Evolutionary conservation across 35 echinoderm and acorn worm genomes (phyloP), one percentile per base, ranked within the genome.

Genomic region (Apostichopus japonicus): DNA sequence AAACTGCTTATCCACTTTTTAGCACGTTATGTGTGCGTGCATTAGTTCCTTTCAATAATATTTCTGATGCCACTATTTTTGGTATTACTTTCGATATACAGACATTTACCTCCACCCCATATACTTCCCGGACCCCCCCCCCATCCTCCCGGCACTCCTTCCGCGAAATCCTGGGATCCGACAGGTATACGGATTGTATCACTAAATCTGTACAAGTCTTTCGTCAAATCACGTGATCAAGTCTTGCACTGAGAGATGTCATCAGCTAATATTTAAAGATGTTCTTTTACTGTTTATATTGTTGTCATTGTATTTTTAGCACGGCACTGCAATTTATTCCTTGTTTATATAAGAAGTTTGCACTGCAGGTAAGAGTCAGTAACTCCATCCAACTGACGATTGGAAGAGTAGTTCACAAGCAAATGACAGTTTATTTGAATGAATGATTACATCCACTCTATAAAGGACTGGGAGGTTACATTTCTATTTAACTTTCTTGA

Each of bases 351-450:
- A 67, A 67, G 63, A 19, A 11, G 63, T 67, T 67, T 67, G 63
- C 63, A 10, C 63, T 67, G 19, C 63, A 19, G 63, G 11, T 67
- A 19, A 11, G 11, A 67, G 63, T 15, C 63, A 67, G 63, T 67
- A 15, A 67, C 11, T 19, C 63, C 11, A 67, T 15, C 63, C 63
- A 19, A 67, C 63, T 67, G 63, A 67, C 63, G 63, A 15, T 19
- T 67, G 11, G 63, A 67, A 67, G 19, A 67, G 11, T 11, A 67
- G 63, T 67, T 67, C 63, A 19, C 63, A 67, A 67, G 63, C 63
- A 67, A 67, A 67, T 67, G 63, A 67, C 11, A 67, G 63, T 67
- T 67, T 67, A 67, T 67, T 67, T 67, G 63, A 67, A 67, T 67
- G 63, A 15, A 67, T 15, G 63, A 67, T 67, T 67, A 67, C 63